phyloP scores from a whole-genome alignment of 2,113 vertebrate species.

The Calidris pugnax region DNA sequence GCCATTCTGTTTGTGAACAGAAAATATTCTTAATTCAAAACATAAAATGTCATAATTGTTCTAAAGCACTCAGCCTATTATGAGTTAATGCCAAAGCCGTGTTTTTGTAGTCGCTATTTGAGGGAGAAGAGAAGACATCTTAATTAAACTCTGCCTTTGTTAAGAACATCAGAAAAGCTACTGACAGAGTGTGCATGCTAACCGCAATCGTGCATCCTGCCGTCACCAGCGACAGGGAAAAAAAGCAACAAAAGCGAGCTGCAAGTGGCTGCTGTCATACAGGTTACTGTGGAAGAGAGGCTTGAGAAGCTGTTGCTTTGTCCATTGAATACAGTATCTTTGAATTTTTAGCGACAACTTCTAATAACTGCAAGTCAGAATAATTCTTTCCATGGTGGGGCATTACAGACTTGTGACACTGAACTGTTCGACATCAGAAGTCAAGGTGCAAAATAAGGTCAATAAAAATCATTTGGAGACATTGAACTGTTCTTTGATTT shows the following conservation, averaged over 20 bases:
- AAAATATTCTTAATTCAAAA: neutral
- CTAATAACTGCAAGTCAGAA: neutral
- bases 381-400: neutral
- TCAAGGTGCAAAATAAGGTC: neutral
- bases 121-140: neutral
- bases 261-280: neutral
- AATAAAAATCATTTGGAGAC: neutral
- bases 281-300: neutral
- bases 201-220: neutral
- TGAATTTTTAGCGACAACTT: neutral
- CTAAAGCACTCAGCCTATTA: neutral
- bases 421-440: neutral
- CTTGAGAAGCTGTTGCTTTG: neutral
- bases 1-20: neutral
- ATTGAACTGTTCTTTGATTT: neutral
- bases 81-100: neutral
- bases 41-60: neutral
- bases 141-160: conserved; percentile 32
- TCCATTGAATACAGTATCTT: neutral
- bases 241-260: neutral
- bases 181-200: neutral
- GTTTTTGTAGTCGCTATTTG: neutral
- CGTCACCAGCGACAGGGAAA: neutral
- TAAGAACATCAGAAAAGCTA: neutral
- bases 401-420: neutral